Evolutionary conservation across 2,113 vertebrate genomes (phyloP).

Genomic region (Orycteropus afer): DNA sequence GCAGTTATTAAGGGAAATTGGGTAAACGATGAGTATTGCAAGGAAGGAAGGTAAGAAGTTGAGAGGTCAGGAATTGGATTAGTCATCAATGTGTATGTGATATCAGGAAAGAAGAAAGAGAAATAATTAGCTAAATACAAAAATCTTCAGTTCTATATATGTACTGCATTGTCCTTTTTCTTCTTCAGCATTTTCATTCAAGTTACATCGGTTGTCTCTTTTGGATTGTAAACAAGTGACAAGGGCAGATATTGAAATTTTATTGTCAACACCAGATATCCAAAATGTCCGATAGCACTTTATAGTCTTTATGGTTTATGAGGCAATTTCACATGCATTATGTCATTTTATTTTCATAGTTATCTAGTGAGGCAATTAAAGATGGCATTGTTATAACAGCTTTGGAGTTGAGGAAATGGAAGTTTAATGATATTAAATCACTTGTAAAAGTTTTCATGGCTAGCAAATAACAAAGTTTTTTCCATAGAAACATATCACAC

Average conservation of each 20-base stretch:
- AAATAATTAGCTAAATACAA: neutral
- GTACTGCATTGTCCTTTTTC: neutral
- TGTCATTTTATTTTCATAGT: slow-evolving; percentile 49
- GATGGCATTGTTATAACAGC: slow-evolving; percentile 20
- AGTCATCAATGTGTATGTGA: neutral
- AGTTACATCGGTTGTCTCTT: neutral
- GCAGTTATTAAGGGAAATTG: neutral
- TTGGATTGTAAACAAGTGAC: neutral
- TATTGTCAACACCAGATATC: slow-evolving; percentile 2
- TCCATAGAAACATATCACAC: neutral
- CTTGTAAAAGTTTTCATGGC: slow-evolving; percentile 16
- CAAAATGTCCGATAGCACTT: slow-evolving; percentile 24
- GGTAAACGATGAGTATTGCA: neutral
- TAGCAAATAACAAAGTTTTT: neutral
- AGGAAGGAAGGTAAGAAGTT: neutral
- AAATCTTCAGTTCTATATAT: neutral
- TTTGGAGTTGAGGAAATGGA: slow-evolving; percentile 54
- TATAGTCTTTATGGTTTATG: slow-evolving; percentile 48
- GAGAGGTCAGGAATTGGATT: neutral
- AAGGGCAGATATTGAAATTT: slow-evolving; percentile 43
- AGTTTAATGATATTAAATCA: slow-evolving; percentile 43
- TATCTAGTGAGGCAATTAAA: slow-evolving; percentile 49
- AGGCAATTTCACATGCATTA: slow-evolving; percentile 50
- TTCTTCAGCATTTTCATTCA: neutral
- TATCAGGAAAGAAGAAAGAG: neutral